Base-by-base conservation (phyloP, 2,113 vertebrate species). In the Ochotona princeps region DNA sequence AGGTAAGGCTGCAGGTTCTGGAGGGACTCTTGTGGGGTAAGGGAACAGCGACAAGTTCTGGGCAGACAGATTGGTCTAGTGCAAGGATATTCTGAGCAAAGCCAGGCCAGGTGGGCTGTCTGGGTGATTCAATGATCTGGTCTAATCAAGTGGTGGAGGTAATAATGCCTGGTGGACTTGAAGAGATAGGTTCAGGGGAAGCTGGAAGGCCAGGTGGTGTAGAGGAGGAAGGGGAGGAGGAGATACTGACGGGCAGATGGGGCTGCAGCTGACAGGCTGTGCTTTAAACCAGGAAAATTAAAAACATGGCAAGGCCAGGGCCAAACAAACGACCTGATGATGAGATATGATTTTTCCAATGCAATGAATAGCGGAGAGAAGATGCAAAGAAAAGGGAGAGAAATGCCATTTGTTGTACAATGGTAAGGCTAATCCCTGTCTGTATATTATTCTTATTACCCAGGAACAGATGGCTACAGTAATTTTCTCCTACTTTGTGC, bases 401-500 rank as follows among this genome's bases (percentile, higher is more conserved):
- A 69, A 80, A 4, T 38, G 20, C 21, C 79, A 79, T 67, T 35
- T 63, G 70, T 66, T 90, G 5, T 47, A 79, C 17, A 9, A 54
- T 35, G 28, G 32, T 38, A 79, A 87, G 38, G 12, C 49, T 38
- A 89, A 91, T 15, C 83, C 61, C 89, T 80, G 9, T 35, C 54
- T 87, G 30, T 47, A 28, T 28, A 70, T 88, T 89, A 76, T 89
- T 57, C 26, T 79, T 79, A 70, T 74, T 79, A 89, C 30, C 65
- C 25, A 89, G 30, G 60, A 75, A 91, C 18, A 93, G 94, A 30
- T 47, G 51, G 38, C 23, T 76, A 7, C 51, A n/a, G 66, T 30
- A 5, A 76, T 86, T 96, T 94, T 83, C 69, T 91, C 21, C 79
- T 65, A 89, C 28, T 92, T 92, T 80, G 89, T 70, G 51, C 28